phyloP scores from a whole-genome alignment of 2,113 vertebrate species.

The Trochalopteron elliotii region DNA sequence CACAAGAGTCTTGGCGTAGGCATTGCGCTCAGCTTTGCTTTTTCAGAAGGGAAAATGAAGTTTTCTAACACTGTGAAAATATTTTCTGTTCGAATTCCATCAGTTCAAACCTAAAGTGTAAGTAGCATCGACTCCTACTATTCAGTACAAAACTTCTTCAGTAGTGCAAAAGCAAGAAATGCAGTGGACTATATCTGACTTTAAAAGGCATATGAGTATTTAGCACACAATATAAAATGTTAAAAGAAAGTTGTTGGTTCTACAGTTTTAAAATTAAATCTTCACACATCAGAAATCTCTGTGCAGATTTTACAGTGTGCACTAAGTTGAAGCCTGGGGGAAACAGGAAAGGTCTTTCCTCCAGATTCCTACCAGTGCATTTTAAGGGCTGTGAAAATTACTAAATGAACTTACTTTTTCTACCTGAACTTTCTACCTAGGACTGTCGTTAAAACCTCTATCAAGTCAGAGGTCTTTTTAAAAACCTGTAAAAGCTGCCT shows the following conservation, averaged over 20 bases:
- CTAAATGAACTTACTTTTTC: slow-evolving; percentile 13
- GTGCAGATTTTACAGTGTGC: slow-evolving; percentile 51
- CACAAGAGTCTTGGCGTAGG: slow-evolving; percentile 66
- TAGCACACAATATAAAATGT: slow-evolving; percentile 69
- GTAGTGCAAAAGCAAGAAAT: slow-evolving; percentile 72
- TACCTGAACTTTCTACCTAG: neutral
- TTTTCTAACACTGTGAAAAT: slow-evolving; percentile 66
- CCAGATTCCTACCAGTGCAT: slow-evolving; percentile 33
- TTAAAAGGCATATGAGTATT: slow-evolving; percentile 59
- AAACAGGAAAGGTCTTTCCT: neutral
- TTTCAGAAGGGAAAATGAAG: slow-evolving; percentile 44
- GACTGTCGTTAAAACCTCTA: slow-evolving; percentile 15
- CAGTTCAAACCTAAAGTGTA: slow-evolving; percentile 65
- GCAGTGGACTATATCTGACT: slow-evolving; percentile 65
- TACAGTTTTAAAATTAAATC: slow-evolving; percentile 59
- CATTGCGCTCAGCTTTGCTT: slow-evolving; percentile 57
- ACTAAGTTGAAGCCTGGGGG: slow-evolving; percentile 1
- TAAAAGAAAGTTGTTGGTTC: slow-evolving; percentile 53
- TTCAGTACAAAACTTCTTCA: slow-evolving; percentile 71
- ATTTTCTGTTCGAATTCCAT: slow-evolving; percentile 65
- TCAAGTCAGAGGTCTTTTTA: slow-evolving; percentile 48
- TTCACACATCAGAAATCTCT: slow-evolving; percentile 65
- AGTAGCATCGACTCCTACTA: slow-evolving; percentile 66
- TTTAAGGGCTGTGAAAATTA: slow-evolving; percentile 48
- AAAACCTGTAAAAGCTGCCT: slow-evolving; percentile 74